phyloP scores from a whole-genome alignment of 2,113 vertebrate species.

The Salvator merianae region DNA sequence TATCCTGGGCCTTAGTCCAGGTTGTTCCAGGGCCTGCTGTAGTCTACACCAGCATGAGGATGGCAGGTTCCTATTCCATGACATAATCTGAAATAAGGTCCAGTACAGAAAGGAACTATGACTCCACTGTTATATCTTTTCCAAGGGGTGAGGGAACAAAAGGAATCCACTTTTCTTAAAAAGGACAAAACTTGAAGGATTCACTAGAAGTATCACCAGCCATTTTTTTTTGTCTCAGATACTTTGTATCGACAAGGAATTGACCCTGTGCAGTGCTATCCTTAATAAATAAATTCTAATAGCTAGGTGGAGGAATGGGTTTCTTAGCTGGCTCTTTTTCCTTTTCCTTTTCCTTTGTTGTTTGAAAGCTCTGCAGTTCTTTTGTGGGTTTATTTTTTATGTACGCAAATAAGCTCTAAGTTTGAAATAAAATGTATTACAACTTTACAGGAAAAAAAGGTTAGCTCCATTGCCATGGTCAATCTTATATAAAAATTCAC shows the following conservation, averaged over 20 bases:
- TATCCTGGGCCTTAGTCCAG: no score
- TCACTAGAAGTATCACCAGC: constrained; percentile 60
- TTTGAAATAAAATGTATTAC: constrained; percentile 47
- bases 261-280: constrained; percentile 31
- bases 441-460: constrained; percentile 26
- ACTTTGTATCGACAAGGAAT: constrained; percentile 62
- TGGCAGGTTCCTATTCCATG: no score
- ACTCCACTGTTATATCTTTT: no score
- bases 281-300: constrained; percentile 18
- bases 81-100: no score
- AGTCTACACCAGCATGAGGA: no score
- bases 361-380: constrained; percentile 45
- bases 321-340: constrained; percentile 46
- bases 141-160: no score
- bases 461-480: constrained; percentile 44
- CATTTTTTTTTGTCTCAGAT: constrained; percentile 56
- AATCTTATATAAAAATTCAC: constrained; percentile 41
- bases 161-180: constrained; percentile 19
- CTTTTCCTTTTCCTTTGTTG: constrained; percentile 20
- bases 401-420: constrained; percentile 45
- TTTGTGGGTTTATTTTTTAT: constrained; percentile 44
- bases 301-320: constrained; percentile 1
- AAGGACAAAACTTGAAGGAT: constrained; percentile 13
- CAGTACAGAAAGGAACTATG: no score
- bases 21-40: no score